Percentiles rank a stretch among this genome's conserved stretches.
phyloP scores from a whole-genome alignment of 2,797 vertebrate genomes.

The Morelia viridis region DNA sequence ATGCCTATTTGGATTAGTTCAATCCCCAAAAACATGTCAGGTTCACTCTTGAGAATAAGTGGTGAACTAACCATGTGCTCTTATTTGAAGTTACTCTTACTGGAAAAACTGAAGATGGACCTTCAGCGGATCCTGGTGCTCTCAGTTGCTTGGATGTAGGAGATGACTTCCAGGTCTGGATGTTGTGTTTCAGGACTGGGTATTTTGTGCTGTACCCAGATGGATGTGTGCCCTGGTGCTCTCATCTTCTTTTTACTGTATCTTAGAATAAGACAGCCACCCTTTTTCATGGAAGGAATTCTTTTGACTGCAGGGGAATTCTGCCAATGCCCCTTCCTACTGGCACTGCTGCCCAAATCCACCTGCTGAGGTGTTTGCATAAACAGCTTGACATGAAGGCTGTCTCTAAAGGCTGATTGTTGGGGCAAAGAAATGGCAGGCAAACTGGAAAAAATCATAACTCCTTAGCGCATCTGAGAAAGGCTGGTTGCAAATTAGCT shows the following conservation, averaged over 20 bases:
- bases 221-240: neutral
- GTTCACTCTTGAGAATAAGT: neutral
- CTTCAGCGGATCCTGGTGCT: neutral
- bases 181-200: neutral
- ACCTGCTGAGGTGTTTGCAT: neutral
- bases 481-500: slow-evolving; percentile 27
- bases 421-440: slow-evolving; percentile 18
- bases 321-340: too few species aligned
- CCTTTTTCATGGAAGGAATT: neutral
- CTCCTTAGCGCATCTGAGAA: slow-evolving; percentile 12
- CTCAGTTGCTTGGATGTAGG: neutral
- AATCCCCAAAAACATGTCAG: neutral
- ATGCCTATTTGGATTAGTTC: neutral
- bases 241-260: neutral
- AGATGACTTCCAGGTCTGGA: neutral
- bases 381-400: slow-evolving; percentile 12
- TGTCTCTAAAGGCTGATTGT: neutral
- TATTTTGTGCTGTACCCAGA: neutral
- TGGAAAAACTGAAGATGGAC: neutral
- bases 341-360: neutral
- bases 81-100: neutral
- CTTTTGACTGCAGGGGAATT: neutral
- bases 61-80: too few species aligned
- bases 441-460: neutral
- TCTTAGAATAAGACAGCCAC: neutral